Percentiles rank a stretch among this genome's conserved stretches.
phyloP scores from a whole-genome alignment of 2,113 vertebrate genomes.

The Coturnix japonica region DNA sequence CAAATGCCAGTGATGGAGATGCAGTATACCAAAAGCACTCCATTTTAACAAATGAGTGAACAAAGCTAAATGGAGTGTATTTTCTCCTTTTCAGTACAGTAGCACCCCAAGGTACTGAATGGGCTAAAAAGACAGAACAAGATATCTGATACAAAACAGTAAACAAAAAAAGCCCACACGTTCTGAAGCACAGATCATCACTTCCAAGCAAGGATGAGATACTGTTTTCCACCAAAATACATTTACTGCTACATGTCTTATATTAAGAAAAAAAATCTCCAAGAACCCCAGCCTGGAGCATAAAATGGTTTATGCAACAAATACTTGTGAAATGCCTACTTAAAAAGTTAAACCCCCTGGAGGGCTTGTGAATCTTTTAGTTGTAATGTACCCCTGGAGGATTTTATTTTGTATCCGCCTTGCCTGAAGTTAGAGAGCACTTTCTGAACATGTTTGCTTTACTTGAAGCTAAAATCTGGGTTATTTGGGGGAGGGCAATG shows the following conservation, averaged over 20 bases:
- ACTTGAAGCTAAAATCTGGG: conserved; percentile 78
- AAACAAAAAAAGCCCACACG: neutral
- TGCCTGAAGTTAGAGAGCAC: conserved; percentile 63
- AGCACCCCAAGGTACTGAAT: neutral
- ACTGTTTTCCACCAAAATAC: conserved; percentile 40
- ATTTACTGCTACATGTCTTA: neutral
- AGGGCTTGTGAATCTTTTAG: conserved; percentile 53
- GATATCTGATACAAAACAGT: neutral
- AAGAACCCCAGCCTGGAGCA: conserved; percentile 35
- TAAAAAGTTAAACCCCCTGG: conserved; percentile 55
- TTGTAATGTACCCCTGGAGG: conserved; percentile 50
- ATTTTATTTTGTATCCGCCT: conserved; percentile 55
- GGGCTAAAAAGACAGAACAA: neutral
- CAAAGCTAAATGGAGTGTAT: neutral
- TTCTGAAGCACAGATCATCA: neutral
- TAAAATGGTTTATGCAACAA: conserved; percentile 49
- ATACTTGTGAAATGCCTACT: conserved; percentile 52
- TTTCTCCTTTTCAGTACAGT: neutral
- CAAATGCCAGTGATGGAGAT: neutral
- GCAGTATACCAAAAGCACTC: neutral
- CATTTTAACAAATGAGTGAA: neutral
- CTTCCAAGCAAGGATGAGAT: neutral
- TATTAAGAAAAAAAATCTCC: neutral
- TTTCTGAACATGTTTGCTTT: conserved; percentile 75
- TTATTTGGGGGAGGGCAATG: conserved; percentile 75